Evolutionary conservation across 2,888 invertebrate genomes (phyloP), one percentile per base, ranked within the genome.

Genomic region (Molanna angustata): DNA sequence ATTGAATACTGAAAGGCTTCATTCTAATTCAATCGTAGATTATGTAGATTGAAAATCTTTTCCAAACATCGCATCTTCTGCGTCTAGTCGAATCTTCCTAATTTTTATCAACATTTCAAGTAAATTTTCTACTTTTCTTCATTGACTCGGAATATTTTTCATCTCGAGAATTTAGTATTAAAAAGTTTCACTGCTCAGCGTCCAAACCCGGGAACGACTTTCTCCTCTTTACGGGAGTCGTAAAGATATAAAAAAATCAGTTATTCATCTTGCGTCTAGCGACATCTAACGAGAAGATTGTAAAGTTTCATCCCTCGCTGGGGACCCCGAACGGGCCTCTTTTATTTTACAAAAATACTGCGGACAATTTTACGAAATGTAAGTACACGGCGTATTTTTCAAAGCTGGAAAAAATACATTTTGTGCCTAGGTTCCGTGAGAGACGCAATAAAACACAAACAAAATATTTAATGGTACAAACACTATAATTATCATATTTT

Each of bases 121-220:
- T 35, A 47, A 41, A 40, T 41, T 37, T 37, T 37, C 18, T 16
- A 6, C 4, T 16, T 42, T 47, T 39, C 43, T 32, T 43, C 48
- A 47, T 52, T 52, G 47, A 42, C 47, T 46, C 27, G 19, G 52
- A 52, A 39, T 53, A 47, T 48, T 53, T 52, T 48, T 43, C 48
- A 48, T 53, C 47, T 53, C 42, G 31, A 31, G 40, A 54, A 49
- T 54, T 54, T 54, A 40, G 45, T 54, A 54, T 54, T 44, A 54
- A 45, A 37, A 54, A 54, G 53, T 54, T 54, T 14, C 43, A 16
- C 52, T 42, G 13, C 33, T 42, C 41, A 41, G 32, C 33, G 50
- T 54, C 49, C 53, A 33, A 40, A n/a, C n/a, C n/a, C 52, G 37
- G 18, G 31, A 27, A 33, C 16, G 11, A 53, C 39, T 16, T 43